phyloP scores from a whole-genome alignment of 2,113 vertebrate genomes.

The Carassius gibelio region DNA sequence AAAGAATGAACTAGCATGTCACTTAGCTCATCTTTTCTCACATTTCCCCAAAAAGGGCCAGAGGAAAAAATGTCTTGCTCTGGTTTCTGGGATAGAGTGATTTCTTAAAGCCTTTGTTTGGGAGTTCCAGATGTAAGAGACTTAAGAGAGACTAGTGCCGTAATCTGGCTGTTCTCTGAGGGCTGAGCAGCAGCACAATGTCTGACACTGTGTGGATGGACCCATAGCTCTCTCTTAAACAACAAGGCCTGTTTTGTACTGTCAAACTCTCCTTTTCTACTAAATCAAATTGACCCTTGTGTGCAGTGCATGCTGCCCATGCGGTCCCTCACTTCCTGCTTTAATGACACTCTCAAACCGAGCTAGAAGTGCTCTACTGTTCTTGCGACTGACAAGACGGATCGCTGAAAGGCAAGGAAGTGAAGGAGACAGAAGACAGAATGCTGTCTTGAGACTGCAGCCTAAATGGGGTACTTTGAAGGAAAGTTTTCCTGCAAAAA shows the following conservation, averaged over 20 bases:
- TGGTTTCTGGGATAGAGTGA: conserved; percentile 45
- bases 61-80: conserved; percentile 53
- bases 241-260: conserved; percentile 70
- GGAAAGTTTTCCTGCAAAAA: conserved; percentile 21
- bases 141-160: conserved; percentile 42
- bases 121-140: conserved; percentile 56
- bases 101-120: conserved; percentile 65
- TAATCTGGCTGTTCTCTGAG: conserved; percentile 26
- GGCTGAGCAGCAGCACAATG: conserved; percentile 59
- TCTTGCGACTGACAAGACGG: conserved; percentile 38
- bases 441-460: conserved; percentile 30
- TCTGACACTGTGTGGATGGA: conserved; percentile 58
- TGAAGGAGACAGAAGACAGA: conserved; percentile 14
- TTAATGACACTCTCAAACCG: conserved; percentile 35
- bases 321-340: conserved; percentile 24
- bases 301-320: conserved; percentile 32
- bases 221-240: conserved; percentile 41
- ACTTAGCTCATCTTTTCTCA: conserved; percentile 23
- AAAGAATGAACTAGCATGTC: conserved; percentile 48
- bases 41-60: conserved; percentile 42
- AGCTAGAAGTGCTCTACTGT: conserved; percentile 30
- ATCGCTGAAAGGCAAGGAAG: conserved; percentile 23
- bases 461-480: conserved; percentile 4
- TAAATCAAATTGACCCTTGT: conserved; percentile 56
- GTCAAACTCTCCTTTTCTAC: conserved; percentile 41